Evolutionary conservation across 1,140 invertebrate genomes (phyloP).

Genomic region (Bombus superbus): DNA sequence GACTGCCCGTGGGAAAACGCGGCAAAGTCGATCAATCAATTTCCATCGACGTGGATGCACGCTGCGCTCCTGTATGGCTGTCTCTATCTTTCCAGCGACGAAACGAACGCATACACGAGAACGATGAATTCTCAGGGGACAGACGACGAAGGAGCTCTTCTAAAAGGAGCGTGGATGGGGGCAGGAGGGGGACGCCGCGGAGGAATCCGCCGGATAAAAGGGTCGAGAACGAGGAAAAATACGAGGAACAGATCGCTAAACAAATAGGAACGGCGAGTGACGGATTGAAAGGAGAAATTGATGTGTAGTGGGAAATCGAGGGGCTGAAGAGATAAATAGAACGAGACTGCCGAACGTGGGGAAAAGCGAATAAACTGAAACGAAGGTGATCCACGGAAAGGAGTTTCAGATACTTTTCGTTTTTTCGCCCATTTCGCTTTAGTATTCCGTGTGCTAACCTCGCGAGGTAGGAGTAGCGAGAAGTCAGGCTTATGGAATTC

Average conservation of each 20-base stretch:
- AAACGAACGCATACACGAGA: conserved; percentile 10
- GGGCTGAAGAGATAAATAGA: conserved; percentile 36
- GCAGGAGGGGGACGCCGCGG: background rate
- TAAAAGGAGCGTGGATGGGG: conserved; percentile 17
- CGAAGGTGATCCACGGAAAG: background rate
- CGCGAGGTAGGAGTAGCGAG: background rate
- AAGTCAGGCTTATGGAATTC: background rate
- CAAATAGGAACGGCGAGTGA: conserved; percentile 38
- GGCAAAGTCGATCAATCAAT: conserved; percentile 61
- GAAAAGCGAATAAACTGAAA: background rate
- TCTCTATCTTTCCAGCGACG: background rate
- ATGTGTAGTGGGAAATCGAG: conserved; percentile 29
- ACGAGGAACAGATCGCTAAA: conserved; percentile 50
- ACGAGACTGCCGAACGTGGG: background rate
- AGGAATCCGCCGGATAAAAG: conserved; percentile 29
- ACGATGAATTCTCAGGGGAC: conserved; percentile 39
- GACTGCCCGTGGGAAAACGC: conserved; percentile 36
- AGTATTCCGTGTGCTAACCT: background rate
- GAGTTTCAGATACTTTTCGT: background rate
- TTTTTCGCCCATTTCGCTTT: background rate
- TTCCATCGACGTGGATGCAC: conserved; percentile 33
- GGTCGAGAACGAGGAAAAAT: conserved; percentile 16
- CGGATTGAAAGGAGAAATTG: conserved; percentile 51
- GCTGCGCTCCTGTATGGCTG: background rate
- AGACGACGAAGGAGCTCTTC: conserved; percentile 15